Percentiles rank a stretch among this genome's conserved stretches.
phyloP scores from a whole-genome alignment of 2,113 vertebrate species.

The Prunella himalayana region DNA sequence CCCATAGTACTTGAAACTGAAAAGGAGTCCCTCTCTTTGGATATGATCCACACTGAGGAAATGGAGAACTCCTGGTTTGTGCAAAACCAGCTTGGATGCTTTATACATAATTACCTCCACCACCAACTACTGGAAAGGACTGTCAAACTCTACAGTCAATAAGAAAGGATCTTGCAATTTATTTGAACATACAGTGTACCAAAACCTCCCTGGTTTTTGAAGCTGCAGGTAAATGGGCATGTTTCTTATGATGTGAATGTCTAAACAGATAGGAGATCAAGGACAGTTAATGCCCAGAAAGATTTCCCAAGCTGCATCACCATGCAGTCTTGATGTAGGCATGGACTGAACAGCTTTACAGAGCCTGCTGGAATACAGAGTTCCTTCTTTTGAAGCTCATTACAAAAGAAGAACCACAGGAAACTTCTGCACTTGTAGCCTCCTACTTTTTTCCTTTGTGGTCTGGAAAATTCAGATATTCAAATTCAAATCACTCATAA shows the following conservation, averaged over 20 bases:
- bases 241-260: not conserved
- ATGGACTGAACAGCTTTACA: not conserved
- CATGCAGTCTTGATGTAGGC: not conserved
- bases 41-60: not conserved
- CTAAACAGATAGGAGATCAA: not conserved
- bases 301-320: not conserved
- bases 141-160: not conserved
- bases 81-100: not conserved
- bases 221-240: not conserved
- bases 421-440: not conserved
- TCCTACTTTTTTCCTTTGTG: not conserved
- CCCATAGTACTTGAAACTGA: not conserved
- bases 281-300: not conserved
- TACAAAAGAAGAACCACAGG: constrained; percentile 12
- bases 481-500: constrained; percentile 10
- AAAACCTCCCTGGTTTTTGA: not conserved
- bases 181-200: not conserved
- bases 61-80: not conserved
- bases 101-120: not conserved
- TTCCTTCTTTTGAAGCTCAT: not conserved
- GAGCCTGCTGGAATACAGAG: not conserved
- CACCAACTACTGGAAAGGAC: not conserved
- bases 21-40: not conserved
- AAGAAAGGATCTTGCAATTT: not conserved
- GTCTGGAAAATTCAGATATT: not conserved